Conservation (phyloP, 2,888 invertebrate genomes). For the Lamellibrachia satsuma region DNA sequence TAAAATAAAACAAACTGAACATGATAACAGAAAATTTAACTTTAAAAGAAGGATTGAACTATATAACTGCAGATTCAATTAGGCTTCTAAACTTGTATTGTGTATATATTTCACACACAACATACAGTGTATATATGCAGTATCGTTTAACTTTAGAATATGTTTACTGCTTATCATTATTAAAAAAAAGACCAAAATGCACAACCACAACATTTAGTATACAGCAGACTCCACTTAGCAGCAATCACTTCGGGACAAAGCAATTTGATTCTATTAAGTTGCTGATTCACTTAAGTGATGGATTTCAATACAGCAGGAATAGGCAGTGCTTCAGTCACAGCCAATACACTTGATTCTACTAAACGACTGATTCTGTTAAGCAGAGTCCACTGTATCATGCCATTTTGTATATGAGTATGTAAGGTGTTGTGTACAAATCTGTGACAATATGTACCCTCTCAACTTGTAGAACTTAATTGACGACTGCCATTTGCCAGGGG, state of each 20-base stretch:
- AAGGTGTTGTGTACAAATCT: not conserved
- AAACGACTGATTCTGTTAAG: too few species aligned
- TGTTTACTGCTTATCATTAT: not conserved
- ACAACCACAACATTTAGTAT: too few species aligned
- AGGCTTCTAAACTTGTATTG: not conserved
- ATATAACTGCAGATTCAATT: not conserved
- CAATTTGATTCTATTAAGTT: too few species aligned
- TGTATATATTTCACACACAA: not conserved
- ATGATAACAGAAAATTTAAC: not conserved
- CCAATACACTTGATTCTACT: too few species aligned
- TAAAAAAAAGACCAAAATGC: too few species aligned
- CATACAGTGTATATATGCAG: not conserved
- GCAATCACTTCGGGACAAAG: too few species aligned
- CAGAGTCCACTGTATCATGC: not conserved
- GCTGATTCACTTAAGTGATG: too few species aligned
- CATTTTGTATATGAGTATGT: not conserved
- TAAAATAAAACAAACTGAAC: not conserved
- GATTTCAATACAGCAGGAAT: too few species aligned
- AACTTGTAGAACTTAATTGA: not conserved
- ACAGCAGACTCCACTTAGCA: too few species aligned
- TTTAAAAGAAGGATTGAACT: not conserved
- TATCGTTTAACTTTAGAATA: not conserved
- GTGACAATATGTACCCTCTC: not conserved
- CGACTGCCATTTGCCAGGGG: constrained; percentile 14
- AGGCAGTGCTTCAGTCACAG: too few species aligned